Evolutionary conservation across 2,113 vertebrate species (phyloP), one percentile per base, ranked within the genome.

Genomic region (Malurus elegans): DNA sequence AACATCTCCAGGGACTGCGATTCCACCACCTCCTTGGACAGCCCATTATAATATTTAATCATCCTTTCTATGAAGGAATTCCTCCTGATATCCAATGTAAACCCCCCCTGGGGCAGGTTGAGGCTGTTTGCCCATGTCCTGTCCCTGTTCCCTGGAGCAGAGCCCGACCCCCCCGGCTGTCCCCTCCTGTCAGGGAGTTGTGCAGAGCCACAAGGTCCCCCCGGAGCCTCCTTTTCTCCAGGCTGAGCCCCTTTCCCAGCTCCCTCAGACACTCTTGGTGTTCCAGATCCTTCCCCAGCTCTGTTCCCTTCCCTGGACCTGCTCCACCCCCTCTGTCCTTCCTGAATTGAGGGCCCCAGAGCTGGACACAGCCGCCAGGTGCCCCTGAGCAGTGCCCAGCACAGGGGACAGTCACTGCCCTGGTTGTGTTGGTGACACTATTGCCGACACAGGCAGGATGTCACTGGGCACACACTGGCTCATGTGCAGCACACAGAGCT

Each of bases 131-230:
- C 24, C 38, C 47, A 25, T 8, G 6, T 36, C 26, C 36, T 32
- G 25, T 32, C 66, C 17, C 18, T 47, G 36, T 36, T 18, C 58
- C 56, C 11, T 3, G 20, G 4, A 62, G 56, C 56, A 47, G 5
- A 61, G 15, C 47, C n/a, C 0, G 5, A 32, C 1, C 6, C 18
- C 32, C 28, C 42, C 0, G 2, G 14, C 58, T 79, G 11, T 31
- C 4, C 24, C 3, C 23, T 73, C 14, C 51, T 44, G 51, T 2
- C 31, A 65, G 67, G 51, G 51, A 24, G 3, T 0, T 88, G 26
- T 18, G 20, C n/a, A 34, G 57, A 65, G 14, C 3, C 9, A 24
- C 0, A n/a, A 9, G 26, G 34, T 12, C 3, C 14, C 47, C 10
- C 36, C 18, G 15, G 51, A 65, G 14, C 44, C 34, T 36, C 42